Conservation (phyloP, 1,140 invertebrate species). For the Vollenhovia emeryi region DNA sequence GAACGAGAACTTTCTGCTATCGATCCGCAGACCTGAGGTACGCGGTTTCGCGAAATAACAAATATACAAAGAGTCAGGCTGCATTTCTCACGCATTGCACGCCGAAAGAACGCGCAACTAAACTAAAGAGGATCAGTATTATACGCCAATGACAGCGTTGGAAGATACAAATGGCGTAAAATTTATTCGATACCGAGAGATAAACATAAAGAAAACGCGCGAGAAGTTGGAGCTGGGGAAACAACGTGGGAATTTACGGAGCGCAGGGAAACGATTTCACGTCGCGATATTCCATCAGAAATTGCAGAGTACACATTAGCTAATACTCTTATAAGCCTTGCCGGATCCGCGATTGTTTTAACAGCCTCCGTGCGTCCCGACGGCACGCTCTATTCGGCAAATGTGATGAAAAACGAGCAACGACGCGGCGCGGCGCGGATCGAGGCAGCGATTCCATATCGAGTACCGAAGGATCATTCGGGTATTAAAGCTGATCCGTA, state of each 20-base stretch:
- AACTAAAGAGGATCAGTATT: background rate
- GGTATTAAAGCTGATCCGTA: slow-evolving; percentile 62
- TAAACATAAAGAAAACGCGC: background rate
- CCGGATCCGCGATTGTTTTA: slow-evolving; percentile 56
- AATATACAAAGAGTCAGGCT: background rate
- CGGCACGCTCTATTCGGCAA: slow-evolving; percentile 40
- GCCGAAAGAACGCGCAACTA: background rate
- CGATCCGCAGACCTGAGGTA: background rate
- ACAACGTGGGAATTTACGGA: background rate
- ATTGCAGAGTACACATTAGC: slow-evolving; percentile 43
- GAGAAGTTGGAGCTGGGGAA: slow-evolving; percentile 1
- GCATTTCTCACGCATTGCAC: background rate
- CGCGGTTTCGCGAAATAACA: background rate
- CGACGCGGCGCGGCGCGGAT: background rate
- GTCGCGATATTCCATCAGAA: slow-evolving; percentile 24
- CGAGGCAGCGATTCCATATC: slow-evolving; percentile 50
- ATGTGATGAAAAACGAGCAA: slow-evolving; percentile 50
- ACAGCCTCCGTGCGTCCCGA: background rate
- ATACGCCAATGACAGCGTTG: background rate
- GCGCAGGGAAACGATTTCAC: background rate
- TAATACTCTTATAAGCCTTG: slow-evolving; percentile 60
- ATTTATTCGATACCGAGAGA: background rate
- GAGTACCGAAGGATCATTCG: slow-evolving; percentile 58
- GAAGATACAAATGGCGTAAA: background rate
- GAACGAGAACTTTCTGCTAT: slow-evolving; percentile 39